Conservation (phyloP, 2,113 vertebrate species). For the Laticauda laticaudata region DNA sequence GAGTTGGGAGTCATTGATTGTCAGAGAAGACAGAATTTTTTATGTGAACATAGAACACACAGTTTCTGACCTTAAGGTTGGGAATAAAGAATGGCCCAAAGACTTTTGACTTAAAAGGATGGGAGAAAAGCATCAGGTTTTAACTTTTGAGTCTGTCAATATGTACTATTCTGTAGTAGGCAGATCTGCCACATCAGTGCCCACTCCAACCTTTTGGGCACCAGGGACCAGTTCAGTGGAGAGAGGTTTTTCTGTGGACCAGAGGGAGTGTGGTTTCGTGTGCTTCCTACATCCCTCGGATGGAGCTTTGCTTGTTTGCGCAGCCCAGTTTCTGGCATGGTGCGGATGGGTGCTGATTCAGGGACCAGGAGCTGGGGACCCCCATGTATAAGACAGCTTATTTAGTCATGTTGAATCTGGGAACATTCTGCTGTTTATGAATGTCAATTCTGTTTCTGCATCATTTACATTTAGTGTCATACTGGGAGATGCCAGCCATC, state of each 20-base stretch:
- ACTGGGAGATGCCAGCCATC: background rate
- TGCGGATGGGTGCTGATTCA: too few species aligned
- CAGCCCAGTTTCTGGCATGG: too few species aligned
- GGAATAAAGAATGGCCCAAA: background rate
- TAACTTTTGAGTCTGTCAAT: background rate
- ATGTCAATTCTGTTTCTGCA: background rate
- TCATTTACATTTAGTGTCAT: background rate
- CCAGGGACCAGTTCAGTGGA: too few species aligned
- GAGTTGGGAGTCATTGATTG: background rate
- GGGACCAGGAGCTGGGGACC: too few species aligned
- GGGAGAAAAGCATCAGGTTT: background rate
- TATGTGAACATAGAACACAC: background rate
- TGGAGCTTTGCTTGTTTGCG: too few species aligned
- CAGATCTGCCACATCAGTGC: background rate
- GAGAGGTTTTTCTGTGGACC: too few species aligned
- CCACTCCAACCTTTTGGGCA: too few species aligned
- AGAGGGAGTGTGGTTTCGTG: too few species aligned
- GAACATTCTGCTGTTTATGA: background rate
- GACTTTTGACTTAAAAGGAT: background rate
- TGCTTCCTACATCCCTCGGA: too few species aligned
- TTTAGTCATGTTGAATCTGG: background rate
- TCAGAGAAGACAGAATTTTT: background rate
- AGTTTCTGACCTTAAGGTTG: background rate
- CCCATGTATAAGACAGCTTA: background rate
- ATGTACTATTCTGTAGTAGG: background rate